Percentiles rank a stretch among this genome's conserved stretches.
These are phyloP conservation scores for Halcyon badia DNA, from an alignment of 2,797 vertebrate genomes.

Conservation along the genomic window DNA sequence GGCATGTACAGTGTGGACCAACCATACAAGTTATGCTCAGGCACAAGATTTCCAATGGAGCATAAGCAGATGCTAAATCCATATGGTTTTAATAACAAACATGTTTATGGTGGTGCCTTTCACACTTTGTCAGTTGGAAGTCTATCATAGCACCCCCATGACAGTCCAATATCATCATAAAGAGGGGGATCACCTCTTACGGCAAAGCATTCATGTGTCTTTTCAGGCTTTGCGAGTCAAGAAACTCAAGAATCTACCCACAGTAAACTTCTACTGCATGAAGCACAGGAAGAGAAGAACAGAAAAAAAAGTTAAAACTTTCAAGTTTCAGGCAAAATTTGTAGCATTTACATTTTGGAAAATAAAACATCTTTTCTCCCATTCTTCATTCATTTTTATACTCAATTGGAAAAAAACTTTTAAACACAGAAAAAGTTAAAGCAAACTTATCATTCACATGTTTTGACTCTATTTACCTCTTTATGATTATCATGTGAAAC, in stretches of 20 bases:
- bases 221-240: neutral
- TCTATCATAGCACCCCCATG: neutral
- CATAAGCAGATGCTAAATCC: neutral
- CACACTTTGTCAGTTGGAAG: neutral
- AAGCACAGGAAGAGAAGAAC: neutral
- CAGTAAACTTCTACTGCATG: neutral
- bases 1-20: accelerated
- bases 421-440: neutral
- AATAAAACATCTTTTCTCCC: neutral
- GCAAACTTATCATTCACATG: neutral
- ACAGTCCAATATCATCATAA: neutral
- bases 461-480: neutral
- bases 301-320: neutral
- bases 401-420: neutral
- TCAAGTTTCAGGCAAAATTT: neutral
- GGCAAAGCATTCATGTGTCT: accelerated
- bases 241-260: neutral
- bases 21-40: neutral
- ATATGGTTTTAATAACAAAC: neutral
- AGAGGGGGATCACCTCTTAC: neutral
- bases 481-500: neutral
- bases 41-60: neutral
- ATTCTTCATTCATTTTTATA: neutral
- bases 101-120: neutral
- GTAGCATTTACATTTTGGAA: neutral